Evolutionary conservation across 2,888 invertebrate genomes (phyloP).

Genomic region (Pristionchus exspectatus): DNA sequence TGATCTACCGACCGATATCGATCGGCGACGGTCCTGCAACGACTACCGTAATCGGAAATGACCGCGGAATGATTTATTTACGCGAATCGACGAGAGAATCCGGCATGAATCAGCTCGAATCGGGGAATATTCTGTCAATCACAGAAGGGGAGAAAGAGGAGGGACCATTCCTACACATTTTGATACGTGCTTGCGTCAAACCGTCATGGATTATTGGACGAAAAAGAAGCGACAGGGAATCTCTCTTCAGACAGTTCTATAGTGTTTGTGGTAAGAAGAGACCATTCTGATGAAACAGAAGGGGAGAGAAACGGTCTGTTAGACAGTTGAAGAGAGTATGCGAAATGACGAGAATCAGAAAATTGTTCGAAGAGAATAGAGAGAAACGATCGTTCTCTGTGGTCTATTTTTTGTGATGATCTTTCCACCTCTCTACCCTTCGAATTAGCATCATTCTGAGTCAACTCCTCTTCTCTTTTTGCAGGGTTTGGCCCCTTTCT

Average conservation of each 20-base stretch:
- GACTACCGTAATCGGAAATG: neutral
- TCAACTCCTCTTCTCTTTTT: neutral
- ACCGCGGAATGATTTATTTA: neutral
- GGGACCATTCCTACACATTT: neutral
- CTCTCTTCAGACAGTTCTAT: neutral
- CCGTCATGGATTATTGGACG: neutral
- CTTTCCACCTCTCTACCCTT: neutral
- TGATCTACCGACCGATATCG: slow-evolving; percentile 27
- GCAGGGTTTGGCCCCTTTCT: neutral
- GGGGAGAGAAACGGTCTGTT: neutral
- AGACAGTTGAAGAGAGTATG: neutral
- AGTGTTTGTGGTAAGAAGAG: neutral
- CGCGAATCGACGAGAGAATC: neutral
- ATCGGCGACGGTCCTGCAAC: neutral
- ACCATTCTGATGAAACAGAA: neutral
- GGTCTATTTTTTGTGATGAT: neutral
- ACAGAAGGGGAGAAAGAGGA: neutral
- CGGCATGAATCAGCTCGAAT: neutral
- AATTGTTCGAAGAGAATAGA: neutral
- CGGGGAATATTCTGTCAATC: neutral
- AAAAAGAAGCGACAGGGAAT: neutral
- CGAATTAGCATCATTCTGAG: slow-evolving; percentile 15
- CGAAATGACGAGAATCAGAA: neutral
- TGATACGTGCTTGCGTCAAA: slow-evolving; percentile 16
- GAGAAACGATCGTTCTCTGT: slow-evolving; percentile 11